These are phyloP conservation scores for Ictalurus furcatus DNA, from an alignment of 2,113 vertebrate species.

Conservation along the genomic window DNA sequence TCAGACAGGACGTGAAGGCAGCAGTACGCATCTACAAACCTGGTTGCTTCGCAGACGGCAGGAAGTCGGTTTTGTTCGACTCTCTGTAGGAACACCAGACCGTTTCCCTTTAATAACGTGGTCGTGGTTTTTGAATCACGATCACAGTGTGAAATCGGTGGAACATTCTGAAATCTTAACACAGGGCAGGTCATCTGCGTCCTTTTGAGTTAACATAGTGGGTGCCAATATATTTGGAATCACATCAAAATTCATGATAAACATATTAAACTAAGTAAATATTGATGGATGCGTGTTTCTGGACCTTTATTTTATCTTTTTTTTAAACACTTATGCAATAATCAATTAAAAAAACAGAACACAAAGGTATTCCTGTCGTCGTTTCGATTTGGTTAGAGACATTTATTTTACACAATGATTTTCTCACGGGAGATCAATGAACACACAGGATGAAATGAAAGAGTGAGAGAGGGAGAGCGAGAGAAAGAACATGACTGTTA, in stretches of 20 bases:
- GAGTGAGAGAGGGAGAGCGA: neutral
- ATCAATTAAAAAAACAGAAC: neutral
- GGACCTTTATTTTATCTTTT: neutral
- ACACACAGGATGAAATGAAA: constrained; percentile 34
- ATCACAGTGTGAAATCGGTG: neutral
- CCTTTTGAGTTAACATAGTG: neutral
- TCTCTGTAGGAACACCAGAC: neutral
- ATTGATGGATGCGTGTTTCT: too few relatives aligned
- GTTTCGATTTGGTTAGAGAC: constrained; percentile 30
- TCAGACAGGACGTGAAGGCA: neutral
- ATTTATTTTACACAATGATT: constrained; percentile 45
- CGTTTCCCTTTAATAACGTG: neutral
- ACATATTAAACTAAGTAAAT: neutral
- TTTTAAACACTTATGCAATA: neutral
- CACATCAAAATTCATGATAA: neutral
- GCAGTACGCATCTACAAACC: neutral
- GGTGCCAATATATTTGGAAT: neutral
- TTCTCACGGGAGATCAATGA: constrained; percentile 28
- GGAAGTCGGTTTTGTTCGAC: neutral
- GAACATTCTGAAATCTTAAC: neutral
- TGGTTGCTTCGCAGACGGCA: neutral
- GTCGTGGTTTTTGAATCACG: neutral
- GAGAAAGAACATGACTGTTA: constrained; percentile 46
- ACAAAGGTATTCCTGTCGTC: constrained; percentile 12
- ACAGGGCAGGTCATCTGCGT: neutral